A percentile compares a stretch with the other conserved stretches of the same genome.
Conservation (phyloP, 2,888 invertebrate species). For the Nephrotoma flavescens region DNA sequence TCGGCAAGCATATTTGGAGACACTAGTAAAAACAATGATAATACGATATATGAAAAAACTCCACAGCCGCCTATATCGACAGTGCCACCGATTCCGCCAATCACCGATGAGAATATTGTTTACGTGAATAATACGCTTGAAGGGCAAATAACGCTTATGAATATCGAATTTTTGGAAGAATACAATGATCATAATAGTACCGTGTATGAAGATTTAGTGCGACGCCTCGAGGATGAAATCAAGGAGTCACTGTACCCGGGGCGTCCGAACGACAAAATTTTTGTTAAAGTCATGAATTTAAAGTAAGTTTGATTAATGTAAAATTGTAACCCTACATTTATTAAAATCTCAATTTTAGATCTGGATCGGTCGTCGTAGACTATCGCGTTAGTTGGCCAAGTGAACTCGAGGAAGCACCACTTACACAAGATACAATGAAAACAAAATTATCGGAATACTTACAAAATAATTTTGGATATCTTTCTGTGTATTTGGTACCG, state of each 20-base stretch:
- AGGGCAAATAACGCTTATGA: constrained; percentile 50
- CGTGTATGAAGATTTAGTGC: constrained; percentile 44
- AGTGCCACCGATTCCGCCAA: constrained; percentile 17
- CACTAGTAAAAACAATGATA: constrained; percentile 7
- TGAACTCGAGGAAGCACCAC: constrained; percentile 33
- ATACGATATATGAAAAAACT: constrained; percentile 10
- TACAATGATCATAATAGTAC: constrained; percentile 44
- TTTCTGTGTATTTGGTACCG: constrained; percentile 36
- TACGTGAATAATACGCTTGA: constrained; percentile 56
- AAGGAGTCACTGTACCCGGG: constrained; percentile 34
- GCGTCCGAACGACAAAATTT: constrained; percentile 36
- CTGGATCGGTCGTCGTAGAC: constrained; percentile 48
- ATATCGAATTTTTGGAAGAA: constrained; percentile 44
- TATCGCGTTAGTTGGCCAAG: constrained; percentile 52
- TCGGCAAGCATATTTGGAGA: constrained; percentile 31
- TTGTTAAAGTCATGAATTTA: constrained; percentile 44
- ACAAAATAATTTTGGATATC: constrained; percentile 40
- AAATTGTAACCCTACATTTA: not conserved
- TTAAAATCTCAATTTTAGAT: constrained; percentile 32
- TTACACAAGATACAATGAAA: constrained; percentile 35
- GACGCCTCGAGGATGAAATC: constrained; percentile 42
- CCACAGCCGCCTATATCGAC: constrained; percentile 12
- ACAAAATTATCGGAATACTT: constrained; percentile 37
- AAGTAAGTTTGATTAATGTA: constrained; percentile 33
- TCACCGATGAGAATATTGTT: constrained; percentile 34